phyloP scores from a whole-genome alignment of 2,888 invertebrate genomes.

The Elegia similella region DNA sequence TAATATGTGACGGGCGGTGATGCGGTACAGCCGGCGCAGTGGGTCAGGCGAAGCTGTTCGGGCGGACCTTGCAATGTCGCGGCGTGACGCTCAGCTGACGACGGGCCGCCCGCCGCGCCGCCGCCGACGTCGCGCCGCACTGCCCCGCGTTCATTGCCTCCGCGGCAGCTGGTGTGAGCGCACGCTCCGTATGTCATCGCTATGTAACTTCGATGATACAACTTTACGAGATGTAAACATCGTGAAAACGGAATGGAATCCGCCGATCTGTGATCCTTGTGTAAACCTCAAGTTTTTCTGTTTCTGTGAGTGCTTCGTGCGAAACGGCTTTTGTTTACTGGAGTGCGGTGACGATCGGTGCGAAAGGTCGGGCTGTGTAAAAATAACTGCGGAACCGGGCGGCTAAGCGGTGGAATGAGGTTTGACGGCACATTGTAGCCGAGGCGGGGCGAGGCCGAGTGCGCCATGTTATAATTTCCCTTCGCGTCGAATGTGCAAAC shows the following conservation, averaged over 20 bases:
- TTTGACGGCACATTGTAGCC: constrained; percentile 80
- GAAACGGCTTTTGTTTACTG: constrained; percentile 58
- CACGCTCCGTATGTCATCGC: constrained; percentile 56
- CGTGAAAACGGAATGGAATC: constrained; percentile 25
- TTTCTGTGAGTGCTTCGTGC: constrained; percentile 67
- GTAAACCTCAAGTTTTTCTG: constrained; percentile 45
- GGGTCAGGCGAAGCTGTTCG: constrained; percentile 73
- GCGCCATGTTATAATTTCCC: constrained; percentile 81
- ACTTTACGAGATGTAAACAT: constrained; percentile 28
- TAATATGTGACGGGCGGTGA: constrained; percentile 30
- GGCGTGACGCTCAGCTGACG: constrained; percentile 82
- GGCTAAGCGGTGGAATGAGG: constrained; percentile 80
- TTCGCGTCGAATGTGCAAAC: constrained; percentile 78
- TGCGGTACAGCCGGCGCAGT: constrained; percentile 57
- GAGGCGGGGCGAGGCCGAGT: constrained; percentile 79
- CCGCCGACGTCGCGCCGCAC: constrained; percentile 65
- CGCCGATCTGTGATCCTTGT: constrained; percentile 45
- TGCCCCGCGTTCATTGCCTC: constrained; percentile 86
- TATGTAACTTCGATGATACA: constrained; percentile 38
- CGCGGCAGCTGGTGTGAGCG: constrained; percentile 82
- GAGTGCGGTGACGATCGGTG: constrained; percentile 79
- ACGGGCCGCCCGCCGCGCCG: constrained; percentile 58
- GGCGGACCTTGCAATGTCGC: constrained; percentile 84
- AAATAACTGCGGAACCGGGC: constrained; percentile 81
- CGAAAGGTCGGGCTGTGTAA: constrained; percentile 81